These are phyloP conservation scores for Gila robusta DNA, from an alignment of 2,797 vertebrate species.

Conservation along the genomic window DNA sequence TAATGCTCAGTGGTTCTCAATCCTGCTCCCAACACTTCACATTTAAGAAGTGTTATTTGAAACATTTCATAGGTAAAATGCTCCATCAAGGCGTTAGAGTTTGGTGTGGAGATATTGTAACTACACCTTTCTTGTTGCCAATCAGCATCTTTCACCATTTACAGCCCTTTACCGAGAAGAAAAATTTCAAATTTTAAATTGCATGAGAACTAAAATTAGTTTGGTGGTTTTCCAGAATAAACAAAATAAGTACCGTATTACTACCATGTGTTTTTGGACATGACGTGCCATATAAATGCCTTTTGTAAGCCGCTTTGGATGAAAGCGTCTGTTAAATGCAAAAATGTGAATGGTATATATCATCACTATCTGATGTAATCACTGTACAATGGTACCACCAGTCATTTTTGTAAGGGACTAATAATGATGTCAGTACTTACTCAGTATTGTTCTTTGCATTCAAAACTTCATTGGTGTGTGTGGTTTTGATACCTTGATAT, in stretches of 20 bases:
- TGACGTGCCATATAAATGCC: neutral
- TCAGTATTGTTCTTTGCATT: neutral
- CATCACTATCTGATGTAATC: neutral
- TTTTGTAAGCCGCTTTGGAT: neutral
- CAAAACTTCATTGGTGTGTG: neutral
- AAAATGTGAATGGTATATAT: neutral
- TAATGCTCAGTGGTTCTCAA: slow-evolving; percentile 19
- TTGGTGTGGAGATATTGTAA: neutral
- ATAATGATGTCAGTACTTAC: neutral
- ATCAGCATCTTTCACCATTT: neutral
- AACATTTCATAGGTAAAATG: neutral
- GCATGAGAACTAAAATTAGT: no score
- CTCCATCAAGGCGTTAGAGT: neutral
- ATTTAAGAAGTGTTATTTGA: neutral
- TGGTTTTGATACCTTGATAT: neutral
- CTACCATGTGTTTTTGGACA: neutral
- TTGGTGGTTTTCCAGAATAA: no score
- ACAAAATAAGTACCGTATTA: neutral
- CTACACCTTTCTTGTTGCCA: neutral
- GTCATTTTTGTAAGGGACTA: neutral
- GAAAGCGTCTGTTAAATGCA: neutral
- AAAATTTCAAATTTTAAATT: no score
- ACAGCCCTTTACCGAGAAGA: no score
- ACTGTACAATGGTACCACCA: neutral
- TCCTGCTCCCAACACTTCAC: slow-evolving; percentile 2